These are phyloP conservation scores for Lordiphosa stackelbergi DNA, from an alignment of 1,140 invertebrate species.

Conservation along the genomic window DNA sequence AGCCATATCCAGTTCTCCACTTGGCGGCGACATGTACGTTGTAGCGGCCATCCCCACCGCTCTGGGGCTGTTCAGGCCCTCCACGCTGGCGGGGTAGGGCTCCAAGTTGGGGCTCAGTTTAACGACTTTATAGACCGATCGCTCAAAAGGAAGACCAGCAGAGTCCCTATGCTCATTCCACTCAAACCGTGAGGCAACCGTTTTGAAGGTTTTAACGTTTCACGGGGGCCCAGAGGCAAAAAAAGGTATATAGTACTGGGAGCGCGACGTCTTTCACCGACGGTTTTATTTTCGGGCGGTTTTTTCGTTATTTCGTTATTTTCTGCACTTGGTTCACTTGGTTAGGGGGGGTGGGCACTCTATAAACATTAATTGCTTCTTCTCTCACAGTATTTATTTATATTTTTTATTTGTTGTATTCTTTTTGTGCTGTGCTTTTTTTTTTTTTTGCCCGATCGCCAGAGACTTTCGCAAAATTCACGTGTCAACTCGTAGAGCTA, in stretches of 20 bases:
- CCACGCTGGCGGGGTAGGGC: conserved; percentile 78
- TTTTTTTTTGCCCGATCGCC: conserved; percentile 25
- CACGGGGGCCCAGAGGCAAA: conserved; percentile 63
- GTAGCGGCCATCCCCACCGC: conserved; percentile 87
- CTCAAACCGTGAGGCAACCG: conserved; percentile 77
- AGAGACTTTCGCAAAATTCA: conserved; percentile 52
- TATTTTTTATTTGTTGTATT: not conserved
- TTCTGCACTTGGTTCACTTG: not conserved
- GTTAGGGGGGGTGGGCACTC: too few relatives aligned
- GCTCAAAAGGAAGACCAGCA: conserved; percentile 77
- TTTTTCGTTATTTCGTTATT: conserved; percentile 4
- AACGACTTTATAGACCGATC: conserved; percentile 77
- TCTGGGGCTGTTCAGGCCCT: conserved; percentile 78
- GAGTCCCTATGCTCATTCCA: conserved; percentile 77
- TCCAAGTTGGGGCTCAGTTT: conserved; percentile 78
- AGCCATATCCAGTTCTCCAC: conserved; percentile 85
- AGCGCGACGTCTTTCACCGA: conserved; percentile 7
- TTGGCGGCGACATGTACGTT: conserved; percentile 89
- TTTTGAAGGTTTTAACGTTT: conserved; percentile 75
- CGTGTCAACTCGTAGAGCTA: conserved; percentile 77
- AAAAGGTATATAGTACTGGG: too few relatives aligned
- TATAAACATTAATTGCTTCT: too few relatives aligned
- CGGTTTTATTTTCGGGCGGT: too few relatives aligned
- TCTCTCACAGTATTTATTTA: conserved; percentile 14
- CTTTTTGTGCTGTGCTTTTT: too few relatives aligned